These are phyloP conservation scores for Probosciger aterrimus DNA, from an alignment of 2,113 vertebrate species.

Conservation along the genomic window DNA sequence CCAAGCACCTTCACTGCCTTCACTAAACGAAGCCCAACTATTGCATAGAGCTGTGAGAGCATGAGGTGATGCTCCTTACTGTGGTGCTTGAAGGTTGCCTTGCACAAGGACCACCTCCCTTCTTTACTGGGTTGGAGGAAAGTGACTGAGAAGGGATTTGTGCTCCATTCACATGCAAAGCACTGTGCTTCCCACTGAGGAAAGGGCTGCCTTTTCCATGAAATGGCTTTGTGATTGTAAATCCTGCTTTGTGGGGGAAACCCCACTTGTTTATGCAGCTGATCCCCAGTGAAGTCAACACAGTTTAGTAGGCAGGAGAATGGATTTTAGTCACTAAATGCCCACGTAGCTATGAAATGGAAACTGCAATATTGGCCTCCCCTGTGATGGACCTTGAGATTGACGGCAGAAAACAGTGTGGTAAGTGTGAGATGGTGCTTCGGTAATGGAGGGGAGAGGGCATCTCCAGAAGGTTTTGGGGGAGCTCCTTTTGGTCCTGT, in stretches of 20 bases:
- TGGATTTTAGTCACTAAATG: neutral
- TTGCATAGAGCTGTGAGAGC: neutral
- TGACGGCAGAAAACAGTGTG: rapidly evolving
- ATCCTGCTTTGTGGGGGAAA: neutral
- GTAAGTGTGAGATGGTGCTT: neutral
- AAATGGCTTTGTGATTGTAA: neutral
- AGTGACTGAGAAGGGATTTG: neutral
- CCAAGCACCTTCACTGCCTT: neutral
- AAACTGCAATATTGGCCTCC: neutral
- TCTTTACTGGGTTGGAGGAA: neutral
- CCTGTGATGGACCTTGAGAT: neutral
- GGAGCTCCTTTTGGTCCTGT: neutral
- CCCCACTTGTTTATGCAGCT: neutral
- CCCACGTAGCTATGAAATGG: rapidly evolving
- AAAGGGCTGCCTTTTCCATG: neutral
- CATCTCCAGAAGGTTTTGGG: neutral
- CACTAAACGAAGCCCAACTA: neutral
- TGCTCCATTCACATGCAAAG: neutral
- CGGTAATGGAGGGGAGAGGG: neutral
- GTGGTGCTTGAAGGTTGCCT: neutral
- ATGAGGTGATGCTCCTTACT: neutral
- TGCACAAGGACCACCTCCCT: neutral
- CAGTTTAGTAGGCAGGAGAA: neutral
- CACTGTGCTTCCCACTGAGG: neutral
- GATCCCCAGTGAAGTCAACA: neutral